Evolutionary conservation across 2,797 vertebrate genomes (phyloP).

Genomic region (Acanthornis magna): DNA sequence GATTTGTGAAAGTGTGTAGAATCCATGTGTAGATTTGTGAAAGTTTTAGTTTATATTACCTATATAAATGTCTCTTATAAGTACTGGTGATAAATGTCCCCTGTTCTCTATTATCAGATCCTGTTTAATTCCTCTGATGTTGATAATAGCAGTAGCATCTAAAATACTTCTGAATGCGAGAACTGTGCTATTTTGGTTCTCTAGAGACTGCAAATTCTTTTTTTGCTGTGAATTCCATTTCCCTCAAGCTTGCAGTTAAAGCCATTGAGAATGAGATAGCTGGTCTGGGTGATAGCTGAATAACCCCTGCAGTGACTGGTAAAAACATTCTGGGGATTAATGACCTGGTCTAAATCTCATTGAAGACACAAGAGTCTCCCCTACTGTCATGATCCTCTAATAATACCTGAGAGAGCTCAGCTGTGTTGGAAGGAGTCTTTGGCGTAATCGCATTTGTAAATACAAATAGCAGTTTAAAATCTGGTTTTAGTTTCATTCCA

Average conservation of each 20-base stretch:
- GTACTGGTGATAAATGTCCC: neutral
- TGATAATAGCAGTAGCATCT: neutral
- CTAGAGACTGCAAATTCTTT: neutral
- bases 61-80: neutral
- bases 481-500: neutral
- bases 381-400: neutral
- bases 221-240: neutral
- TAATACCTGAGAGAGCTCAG: neutral
- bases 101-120: neutral
- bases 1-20: neutral
- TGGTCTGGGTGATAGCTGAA: neutral
- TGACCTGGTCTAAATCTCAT: neutral
- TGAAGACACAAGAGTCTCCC: neutral
- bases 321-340: conserved; percentile 17
- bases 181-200: neutral
- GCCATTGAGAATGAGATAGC: neutral
- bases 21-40: neutral
- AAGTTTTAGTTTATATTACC: neutral
- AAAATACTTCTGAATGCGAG: neutral
- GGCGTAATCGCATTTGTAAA: neutral
- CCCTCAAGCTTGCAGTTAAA: neutral
- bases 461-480: neutral
- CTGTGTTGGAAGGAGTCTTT: neutral
- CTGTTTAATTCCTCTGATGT: neutral
- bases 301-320: neutral